Percentiles rank a stretch among this genome's conserved stretches.
Conservation (phyloP, 2,113 vertebrate species). For the Campylomormyrus tamandua region DNA sequence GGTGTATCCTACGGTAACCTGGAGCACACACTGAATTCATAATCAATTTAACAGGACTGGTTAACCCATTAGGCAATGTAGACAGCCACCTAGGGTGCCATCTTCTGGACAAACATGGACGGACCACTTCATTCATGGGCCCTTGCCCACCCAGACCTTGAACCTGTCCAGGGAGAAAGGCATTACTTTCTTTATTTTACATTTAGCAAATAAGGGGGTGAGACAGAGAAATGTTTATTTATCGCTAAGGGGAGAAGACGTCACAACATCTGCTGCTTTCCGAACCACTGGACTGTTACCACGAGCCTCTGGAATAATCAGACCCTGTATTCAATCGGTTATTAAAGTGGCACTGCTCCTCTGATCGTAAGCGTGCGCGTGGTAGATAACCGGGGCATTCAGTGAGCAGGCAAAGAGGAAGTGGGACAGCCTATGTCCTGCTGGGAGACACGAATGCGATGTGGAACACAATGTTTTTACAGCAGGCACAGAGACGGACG, state of each 20-base stretch:
- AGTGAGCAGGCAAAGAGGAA: conserved; percentile 14
- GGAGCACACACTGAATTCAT: not conserved
- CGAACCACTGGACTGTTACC: not conserved
- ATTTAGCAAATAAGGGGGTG: not conserved
- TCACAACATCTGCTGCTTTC: not conserved
- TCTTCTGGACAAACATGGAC: not conserved
- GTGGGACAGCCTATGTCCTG: conserved; percentile 12
- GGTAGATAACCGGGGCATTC: conserved; percentile 2
- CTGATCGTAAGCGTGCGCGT: not conserved
- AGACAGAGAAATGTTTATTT: not conserved
- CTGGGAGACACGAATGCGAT: not conserved
- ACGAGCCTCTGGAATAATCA: not conserved
- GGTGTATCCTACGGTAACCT: not conserved
- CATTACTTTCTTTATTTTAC: not conserved
- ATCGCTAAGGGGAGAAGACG: not conserved
- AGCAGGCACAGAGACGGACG: conserved; percentile 7
- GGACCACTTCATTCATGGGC: not conserved
- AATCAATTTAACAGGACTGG: not conserved
- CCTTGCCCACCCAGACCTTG: not conserved
- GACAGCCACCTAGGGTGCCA: not conserved
- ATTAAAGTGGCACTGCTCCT: not conserved
- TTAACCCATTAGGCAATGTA: not conserved
- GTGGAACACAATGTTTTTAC: conserved; percentile 10
- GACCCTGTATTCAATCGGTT: not conserved
- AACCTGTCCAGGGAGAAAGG: not conserved